Evolutionary conservation across 2,113 vertebrate species (phyloP).

Genomic region (Pseudorhombus dupliciocellatus): DNA sequence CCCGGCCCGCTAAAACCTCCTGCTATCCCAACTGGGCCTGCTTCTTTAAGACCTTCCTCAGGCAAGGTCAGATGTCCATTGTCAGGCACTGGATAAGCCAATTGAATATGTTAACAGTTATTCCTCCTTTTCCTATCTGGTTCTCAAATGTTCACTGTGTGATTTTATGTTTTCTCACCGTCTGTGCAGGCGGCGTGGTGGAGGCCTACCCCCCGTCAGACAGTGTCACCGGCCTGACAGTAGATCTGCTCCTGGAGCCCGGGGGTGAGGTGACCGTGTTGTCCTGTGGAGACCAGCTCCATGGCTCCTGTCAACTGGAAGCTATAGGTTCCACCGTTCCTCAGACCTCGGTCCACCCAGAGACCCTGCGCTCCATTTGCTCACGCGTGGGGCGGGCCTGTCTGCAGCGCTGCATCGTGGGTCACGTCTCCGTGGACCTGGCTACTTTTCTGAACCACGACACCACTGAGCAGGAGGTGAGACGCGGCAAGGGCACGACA

Average conservation of each 20-base stretch:
- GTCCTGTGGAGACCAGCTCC: constrained; percentile 88
- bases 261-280: constrained; percentile 81
- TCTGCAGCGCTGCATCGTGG: constrained; percentile 77
- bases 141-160: constrained; percentile 37
- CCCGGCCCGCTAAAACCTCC: constrained; percentile 86
- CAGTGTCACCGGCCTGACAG: constrained; percentile 84
- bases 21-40: constrained; percentile 89
- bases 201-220: constrained; percentile 86
- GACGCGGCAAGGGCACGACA: background rate
- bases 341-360: constrained; percentile 84
- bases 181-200: constrained; percentile 85
- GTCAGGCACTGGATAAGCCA: constrained; percentile 1
- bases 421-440: constrained; percentile 87
- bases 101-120: background rate
- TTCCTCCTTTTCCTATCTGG: constrained; percentile 34
- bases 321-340: constrained; percentile 83
- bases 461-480: constrained; percentile 87
- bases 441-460: constrained; percentile 84
- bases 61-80: constrained; percentile 83
- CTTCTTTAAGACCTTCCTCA: constrained; percentile 90
- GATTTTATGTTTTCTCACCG: constrained; percentile 2
- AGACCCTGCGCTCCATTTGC: constrained; percentile 81
- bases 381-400: constrained; percentile 83
- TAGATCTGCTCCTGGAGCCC: constrained; percentile 91
- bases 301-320: constrained; percentile 78